A percentile compares a stretch with the other conserved stretches of the same genome.
Conservation (phyloP, 2,113 vertebrate genomes). For the Rhabdomys dilectus region DNA sequence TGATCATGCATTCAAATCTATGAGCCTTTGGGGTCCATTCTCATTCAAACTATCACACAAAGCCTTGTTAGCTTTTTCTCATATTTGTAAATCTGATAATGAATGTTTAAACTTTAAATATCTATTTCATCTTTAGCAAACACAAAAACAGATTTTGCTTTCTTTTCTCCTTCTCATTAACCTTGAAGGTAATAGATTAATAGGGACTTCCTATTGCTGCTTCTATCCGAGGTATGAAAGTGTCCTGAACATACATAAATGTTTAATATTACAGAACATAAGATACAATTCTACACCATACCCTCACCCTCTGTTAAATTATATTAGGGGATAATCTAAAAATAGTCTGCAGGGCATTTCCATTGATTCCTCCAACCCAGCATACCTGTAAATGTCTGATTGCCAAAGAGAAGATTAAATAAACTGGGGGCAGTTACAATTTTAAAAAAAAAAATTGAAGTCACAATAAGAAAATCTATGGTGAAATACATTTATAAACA, state of each 20-base stretch:
- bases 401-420: constrained; percentile 32
- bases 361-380: constrained; percentile 30
- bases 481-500: constrained; percentile 49
- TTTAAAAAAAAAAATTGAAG: constrained; percentile 56
- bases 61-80: constrained; percentile 35
- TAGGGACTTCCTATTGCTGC: constrained; percentile 14
- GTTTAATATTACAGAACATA: constrained; percentile 56
- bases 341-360: constrained; percentile 25
- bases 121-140: constrained; percentile 56
- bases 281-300: constrained; percentile 46
- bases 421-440: constrained; percentile 57
- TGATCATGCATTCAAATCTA: background rate
- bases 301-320: constrained; percentile 45
- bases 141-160: background rate
- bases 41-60: background rate
- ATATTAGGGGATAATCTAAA: constrained; percentile 56
- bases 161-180: constrained; percentile 58
- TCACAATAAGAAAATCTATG: constrained; percentile 58
- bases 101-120: constrained; percentile 44
- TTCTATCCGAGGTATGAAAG: constrained; percentile 42
- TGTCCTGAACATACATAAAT: constrained; percentile 34
- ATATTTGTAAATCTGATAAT: constrained; percentile 52
- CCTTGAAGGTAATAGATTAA: constrained; percentile 54
- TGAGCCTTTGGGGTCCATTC: background rate
- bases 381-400: constrained; percentile 59